Percentiles rank a stretch among this genome's conserved stretches.
These are phyloP conservation scores for Poeciliopsis retropinna DNA, from an alignment of 2,113 vertebrate genomes.

Conservation along the genomic window DNA sequence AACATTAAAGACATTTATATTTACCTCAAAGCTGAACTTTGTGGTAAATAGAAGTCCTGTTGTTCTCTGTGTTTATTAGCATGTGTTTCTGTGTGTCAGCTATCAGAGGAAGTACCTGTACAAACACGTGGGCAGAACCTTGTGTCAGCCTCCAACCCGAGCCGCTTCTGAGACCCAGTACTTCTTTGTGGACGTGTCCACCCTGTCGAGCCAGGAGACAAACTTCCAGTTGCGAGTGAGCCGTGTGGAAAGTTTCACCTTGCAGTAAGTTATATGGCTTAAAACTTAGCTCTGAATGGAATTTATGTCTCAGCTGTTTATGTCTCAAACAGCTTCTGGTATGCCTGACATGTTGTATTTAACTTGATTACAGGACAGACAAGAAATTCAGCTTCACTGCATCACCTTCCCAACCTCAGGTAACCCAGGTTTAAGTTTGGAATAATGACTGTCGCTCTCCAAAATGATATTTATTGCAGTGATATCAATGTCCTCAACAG, in stretches of 20 bases:
- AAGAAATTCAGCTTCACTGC: slow-evolving; percentile 90
- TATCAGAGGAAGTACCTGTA: slow-evolving; percentile 96
- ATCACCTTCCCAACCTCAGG: slow-evolving; percentile 97
- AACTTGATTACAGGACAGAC: slow-evolving; percentile 81
- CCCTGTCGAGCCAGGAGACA: slow-evolving; percentile 83
- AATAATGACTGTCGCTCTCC: not conserved
- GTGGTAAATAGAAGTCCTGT: not conserved
- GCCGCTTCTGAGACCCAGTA: slow-evolving; percentile 86
- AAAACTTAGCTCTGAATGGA: not conserved
- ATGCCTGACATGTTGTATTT: slow-evolving; percentile 22
- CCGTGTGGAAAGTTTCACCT: slow-evolving; percentile 89
- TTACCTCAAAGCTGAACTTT: not conserved
- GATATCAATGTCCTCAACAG: not conserved
- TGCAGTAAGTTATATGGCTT: slow-evolving; percentile 82
- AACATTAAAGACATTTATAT: no score
- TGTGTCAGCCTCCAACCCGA: slow-evolving; percentile 91
- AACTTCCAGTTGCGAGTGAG: slow-evolving; percentile 90
- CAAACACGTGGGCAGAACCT: slow-evolving; percentile 89
- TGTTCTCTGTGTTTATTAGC: not conserved
- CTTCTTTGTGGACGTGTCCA: slow-evolving; percentile 96
- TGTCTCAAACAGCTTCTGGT: not conserved
- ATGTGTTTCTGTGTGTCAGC: slow-evolving; percentile 60
- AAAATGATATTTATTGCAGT: not conserved
- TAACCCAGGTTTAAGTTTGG: slow-evolving; percentile 54
- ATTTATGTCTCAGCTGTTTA: not conserved